Evolutionary conservation across 1,140 invertebrate genomes (phyloP), one percentile per base, ranked within the genome.

Genomic region (Alviniconcha marisindica): DNA sequence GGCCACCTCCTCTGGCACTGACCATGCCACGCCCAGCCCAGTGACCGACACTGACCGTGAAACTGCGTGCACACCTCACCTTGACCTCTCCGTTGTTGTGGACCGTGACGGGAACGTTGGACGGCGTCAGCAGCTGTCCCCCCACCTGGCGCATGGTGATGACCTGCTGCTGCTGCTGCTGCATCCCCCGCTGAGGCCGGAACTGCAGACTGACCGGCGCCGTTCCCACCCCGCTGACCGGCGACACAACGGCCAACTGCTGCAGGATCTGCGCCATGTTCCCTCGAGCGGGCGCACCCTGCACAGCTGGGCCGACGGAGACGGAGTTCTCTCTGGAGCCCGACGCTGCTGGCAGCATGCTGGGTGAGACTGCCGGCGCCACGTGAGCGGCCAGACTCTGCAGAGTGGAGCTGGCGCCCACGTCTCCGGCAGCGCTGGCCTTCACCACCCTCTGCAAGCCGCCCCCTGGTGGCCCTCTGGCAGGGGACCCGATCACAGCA

Each of bases 101-200:
- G 18, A 88, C 83, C 31, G 85, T 87, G 24, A 89, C 87, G 24
- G 87, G 89, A 3, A 89, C 83, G 40, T 87, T 88, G 60, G 85
- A 84, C 14, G 88, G 51, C 2, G 86, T 88, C 21, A 88, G 81
- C 40, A 89, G 69, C 76, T 89, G 85, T 28, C 88, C 88, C 81
- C 85, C 85, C n/a, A 88, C 48, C 31, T 33, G 31, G n/a, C 56
- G 54, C 78, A 80, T 28, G 14, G 36, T n/a, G 44, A 66, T 24
- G 21, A 66, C n/a, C 54, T 40, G 56, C 38, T 48, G 63, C 63
- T 85, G 60, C 76, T 84, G 66, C 81, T 87, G 77, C 78, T 83
- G 51, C 7, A 31, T 10, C 31, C 14, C 42, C 36, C 33, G 69
- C 14, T 7, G 15, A 44, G 3, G 21, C 63, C 18, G 4, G 5